Conservation (phyloP, 2,797 vertebrate species). For the Cygnus olor region DNA sequence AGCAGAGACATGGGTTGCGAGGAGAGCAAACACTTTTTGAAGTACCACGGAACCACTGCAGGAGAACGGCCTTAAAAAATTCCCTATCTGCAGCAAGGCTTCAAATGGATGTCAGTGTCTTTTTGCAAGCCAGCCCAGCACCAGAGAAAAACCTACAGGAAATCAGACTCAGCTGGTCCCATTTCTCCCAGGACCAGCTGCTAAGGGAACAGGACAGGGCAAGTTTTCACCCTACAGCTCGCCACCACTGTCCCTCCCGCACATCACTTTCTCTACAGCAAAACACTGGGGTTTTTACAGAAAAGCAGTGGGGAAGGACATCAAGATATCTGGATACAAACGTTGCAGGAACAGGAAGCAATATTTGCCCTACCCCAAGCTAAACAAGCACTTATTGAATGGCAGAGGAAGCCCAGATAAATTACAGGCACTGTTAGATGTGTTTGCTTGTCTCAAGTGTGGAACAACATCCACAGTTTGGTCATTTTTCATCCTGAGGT, state of each 20-base stretch:
- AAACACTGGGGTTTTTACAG: not conserved
- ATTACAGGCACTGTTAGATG: not conserved
- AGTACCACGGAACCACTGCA: not conserved
- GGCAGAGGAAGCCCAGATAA: not conserved
- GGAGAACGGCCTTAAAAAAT: not conserved
- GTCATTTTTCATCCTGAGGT: not conserved
- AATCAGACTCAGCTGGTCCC: not conserved
- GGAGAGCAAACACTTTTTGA: not conserved
- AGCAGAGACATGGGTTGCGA: not conserved
- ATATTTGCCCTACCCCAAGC: not conserved
- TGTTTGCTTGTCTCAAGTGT: not conserved
- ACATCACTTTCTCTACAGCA: not conserved
- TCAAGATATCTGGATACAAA: not conserved
- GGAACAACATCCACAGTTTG: not conserved
- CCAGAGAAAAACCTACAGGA: not conserved
- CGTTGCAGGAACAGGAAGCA: not conserved
- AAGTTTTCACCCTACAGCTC: not conserved
- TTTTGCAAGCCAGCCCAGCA: not conserved
- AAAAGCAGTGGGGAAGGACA: not conserved
- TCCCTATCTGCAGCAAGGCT: not conserved
- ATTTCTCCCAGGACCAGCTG: not conserved
- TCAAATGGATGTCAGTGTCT: not conserved
- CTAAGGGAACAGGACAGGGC: not conserved
- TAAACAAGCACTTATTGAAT: not conserved
- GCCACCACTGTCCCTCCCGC: not conserved